Conservation (phyloP, 1,140 invertebrate species). For the Papilio dardanus region DNA sequence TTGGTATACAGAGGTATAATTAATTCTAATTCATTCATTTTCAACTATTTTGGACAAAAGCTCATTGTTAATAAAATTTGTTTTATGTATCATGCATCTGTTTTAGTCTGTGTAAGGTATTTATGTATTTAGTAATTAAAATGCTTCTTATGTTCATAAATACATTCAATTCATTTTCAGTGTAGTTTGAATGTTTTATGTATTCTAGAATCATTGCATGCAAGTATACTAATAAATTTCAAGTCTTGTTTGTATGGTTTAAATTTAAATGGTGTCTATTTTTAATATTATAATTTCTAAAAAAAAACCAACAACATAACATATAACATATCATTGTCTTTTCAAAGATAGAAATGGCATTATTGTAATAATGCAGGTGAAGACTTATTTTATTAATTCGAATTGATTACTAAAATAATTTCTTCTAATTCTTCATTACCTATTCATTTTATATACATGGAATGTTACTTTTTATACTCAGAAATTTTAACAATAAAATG, state of each 20-base stretch:
- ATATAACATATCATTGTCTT: too few relatives aligned
- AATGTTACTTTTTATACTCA: too few relatives aligned
- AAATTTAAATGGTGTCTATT: background rate
- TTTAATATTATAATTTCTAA: background rate
- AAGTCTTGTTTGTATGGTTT: background rate
- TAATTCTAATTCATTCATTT: conserved; percentile 36
- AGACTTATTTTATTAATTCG: too few relatives aligned
- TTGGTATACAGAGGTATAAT: conserved; percentile 27
- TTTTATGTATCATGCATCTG: conserved; percentile 10
- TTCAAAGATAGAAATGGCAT: too few relatives aligned
- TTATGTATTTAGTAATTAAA: background rate
- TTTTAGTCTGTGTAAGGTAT: conserved; percentile 1
- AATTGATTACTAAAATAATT: too few relatives aligned
- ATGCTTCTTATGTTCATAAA: conserved; percentile 7
- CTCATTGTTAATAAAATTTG: conserved; percentile 9
- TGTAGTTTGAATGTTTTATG: background rate
- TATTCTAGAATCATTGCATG: conserved; percentile 16
- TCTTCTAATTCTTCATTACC: too few relatives aligned
- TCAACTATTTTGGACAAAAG: background rate
- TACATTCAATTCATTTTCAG: conserved; percentile 1
- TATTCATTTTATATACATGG: too few relatives aligned
- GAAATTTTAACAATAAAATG: too few relatives aligned
- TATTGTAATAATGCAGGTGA: too few relatives aligned
- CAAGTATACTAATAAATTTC: background rate
- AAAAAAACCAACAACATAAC: too few relatives aligned